These are phyloP conservation scores for Coreius guichenoti DNA, from an alignment of 2,797 vertebrate species.

Conservation along the genomic window DNA sequence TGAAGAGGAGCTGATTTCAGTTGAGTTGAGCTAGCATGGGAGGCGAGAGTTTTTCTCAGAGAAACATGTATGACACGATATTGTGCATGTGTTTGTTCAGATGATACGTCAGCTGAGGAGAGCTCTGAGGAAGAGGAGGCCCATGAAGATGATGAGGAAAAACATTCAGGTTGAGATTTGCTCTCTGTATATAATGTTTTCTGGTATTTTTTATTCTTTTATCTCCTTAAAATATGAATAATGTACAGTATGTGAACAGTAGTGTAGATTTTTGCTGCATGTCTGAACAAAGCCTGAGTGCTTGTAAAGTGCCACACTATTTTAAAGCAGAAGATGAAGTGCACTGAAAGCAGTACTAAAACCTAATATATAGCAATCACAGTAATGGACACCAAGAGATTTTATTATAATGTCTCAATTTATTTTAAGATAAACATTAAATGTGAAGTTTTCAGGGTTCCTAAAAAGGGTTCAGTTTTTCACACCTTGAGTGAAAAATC, in stretches of 20 bases:
- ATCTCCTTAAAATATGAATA: background rate
- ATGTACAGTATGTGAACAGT: background rate
- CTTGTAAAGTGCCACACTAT: background rate
- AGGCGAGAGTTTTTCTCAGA: background rate
- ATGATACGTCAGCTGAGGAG: slow-evolving; percentile 43
- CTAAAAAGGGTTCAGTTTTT: background rate
- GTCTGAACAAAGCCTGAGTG: background rate
- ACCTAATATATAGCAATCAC: background rate
- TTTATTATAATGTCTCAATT: background rate
- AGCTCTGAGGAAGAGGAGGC: slow-evolving; percentile 54
- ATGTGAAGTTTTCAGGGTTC: background rate
- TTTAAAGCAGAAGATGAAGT: background rate
- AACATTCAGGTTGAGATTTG: slow-evolving; percentile 36
- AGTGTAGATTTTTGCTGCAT: background rate
- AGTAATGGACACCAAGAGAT: background rate
- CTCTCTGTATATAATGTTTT: too few species aligned
- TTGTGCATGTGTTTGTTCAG: slow-evolving; percentile 37
- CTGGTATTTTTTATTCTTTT: background rate
- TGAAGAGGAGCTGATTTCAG: too few species aligned
- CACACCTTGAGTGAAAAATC: background rate
- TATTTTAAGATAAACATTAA: background rate
- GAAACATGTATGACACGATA: background rate
- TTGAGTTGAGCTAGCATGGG: too few species aligned
- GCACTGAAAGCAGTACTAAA: background rate
- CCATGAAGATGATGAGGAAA: slow-evolving; percentile 33